phyloP scores from a whole-genome alignment of 2,888 invertebrate genomes.

The Watsonalla cultraria region DNA sequence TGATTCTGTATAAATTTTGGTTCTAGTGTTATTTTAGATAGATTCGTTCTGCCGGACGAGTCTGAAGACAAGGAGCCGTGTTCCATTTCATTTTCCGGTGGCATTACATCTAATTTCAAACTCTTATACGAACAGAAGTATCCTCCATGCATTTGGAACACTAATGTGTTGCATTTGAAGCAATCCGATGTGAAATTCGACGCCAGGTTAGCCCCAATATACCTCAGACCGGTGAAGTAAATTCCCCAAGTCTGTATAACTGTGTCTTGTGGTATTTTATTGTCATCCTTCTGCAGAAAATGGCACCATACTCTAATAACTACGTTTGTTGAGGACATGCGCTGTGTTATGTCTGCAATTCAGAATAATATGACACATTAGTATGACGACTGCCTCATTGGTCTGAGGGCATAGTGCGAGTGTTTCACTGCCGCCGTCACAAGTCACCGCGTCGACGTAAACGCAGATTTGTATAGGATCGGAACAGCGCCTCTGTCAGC shows the following conservation, averaged over 20 bases:
- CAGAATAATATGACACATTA: conserved; percentile 4
- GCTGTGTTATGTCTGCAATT: conserved; percentile 64
- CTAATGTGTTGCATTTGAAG: conserved; percentile 85
- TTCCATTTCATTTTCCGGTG: conserved; percentile 64
- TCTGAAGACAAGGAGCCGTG: conserved; percentile 63
- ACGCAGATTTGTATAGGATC: no score
- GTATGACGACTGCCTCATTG: neutral
- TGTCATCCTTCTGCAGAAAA: conserved; percentile 32
- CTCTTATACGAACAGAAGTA: conserved; percentile 85
- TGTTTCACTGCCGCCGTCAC: no score
- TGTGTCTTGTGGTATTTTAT: conserved; percentile 62
- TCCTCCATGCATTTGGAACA: conserved; percentile 93
- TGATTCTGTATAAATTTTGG: conserved; percentile 46
- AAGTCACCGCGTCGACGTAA: no score
- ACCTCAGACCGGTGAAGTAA: conserved; percentile 89
- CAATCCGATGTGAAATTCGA: conserved; percentile 83
- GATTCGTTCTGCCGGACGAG: conserved; percentile 58
- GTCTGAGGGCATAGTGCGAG: no score
- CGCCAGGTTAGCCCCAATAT: conserved; percentile 83
- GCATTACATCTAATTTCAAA: conserved; percentile 69
- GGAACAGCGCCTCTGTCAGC: no score
- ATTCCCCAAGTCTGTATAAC: conserved; percentile 90
- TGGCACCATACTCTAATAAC: conserved; percentile 74
- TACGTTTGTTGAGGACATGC: conserved; percentile 69
- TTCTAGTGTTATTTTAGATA: conserved; percentile 58